These are phyloP conservation scores for Takifugu flavidus DNA, from an alignment of 2,113 vertebrate species.

Conservation along the genomic window DNA sequence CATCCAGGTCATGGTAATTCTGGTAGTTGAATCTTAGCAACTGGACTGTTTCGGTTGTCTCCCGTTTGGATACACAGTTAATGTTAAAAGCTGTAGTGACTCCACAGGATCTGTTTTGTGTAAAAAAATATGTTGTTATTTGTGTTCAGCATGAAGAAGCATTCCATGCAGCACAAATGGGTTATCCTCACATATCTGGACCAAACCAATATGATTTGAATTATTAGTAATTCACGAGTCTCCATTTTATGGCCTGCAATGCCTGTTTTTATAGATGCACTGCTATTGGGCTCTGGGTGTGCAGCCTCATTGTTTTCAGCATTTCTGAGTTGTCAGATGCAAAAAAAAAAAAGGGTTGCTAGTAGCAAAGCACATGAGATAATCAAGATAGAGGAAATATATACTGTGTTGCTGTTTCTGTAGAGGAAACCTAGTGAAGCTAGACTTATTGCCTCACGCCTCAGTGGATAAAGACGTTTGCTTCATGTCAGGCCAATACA, in stretches of 20 bases:
- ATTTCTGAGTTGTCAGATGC: constrained; percentile 48
- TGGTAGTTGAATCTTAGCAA: too few species aligned
- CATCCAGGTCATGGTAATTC: too few species aligned
- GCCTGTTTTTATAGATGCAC: constrained; percentile 49
- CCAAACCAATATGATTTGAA: constrained; percentile 42
- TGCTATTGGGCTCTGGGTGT: constrained; percentile 44
- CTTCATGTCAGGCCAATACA: constrained; percentile 40
- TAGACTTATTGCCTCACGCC: constrained; percentile 33
- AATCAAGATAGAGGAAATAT: constrained; percentile 28
- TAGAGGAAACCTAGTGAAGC: constrained; percentile 28
- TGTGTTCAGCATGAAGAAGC: too few species aligned
- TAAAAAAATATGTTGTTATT: too few species aligned
- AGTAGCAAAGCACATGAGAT: constrained; percentile 19
- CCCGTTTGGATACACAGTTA: too few species aligned
- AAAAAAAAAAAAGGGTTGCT: constrained; percentile 41
- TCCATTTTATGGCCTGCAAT: constrained; percentile 39
- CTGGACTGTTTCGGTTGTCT: too few species aligned
- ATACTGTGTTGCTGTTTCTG: constrained; percentile 28
- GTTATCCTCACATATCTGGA: constrained; percentile 19
- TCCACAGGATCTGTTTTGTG: too few species aligned
- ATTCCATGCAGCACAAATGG: too few species aligned
- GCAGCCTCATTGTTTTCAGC: constrained; percentile 48
- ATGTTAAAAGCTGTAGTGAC: too few species aligned
- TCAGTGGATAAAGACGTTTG: constrained; percentile 39
- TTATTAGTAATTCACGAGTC: constrained; percentile 62